phyloP scores from a whole-genome alignment of 1,140 invertebrate species.

The Temnothorax longispinosus region DNA sequence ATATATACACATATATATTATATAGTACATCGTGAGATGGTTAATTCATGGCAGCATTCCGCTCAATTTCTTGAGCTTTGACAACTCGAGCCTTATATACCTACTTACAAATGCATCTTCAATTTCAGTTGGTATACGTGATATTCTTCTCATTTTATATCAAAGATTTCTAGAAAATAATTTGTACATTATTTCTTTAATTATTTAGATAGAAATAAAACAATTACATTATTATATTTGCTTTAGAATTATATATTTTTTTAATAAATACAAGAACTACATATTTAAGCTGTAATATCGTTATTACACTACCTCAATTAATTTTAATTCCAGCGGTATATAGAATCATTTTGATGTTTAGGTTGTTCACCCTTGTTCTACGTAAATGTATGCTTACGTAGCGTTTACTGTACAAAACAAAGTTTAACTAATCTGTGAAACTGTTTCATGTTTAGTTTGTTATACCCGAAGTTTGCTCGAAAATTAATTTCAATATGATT shows the following conservation, averaged over 20 bases:
- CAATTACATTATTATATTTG: not conserved
- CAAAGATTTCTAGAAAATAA: not conserved
- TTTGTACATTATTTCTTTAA: not conserved
- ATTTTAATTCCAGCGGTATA: conserved; percentile 11
- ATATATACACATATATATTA: not conserved
- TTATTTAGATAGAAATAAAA: not conserved
- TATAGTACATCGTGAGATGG: not conserved
- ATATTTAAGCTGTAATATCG: not conserved
- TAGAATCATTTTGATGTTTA: conserved; percentile 25
- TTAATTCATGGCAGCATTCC: conserved; percentile 48
- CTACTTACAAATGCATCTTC: not conserved
- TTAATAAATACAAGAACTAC: not conserved
- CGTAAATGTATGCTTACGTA: conserved; percentile 27
- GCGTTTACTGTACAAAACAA: conserved; percentile 51
- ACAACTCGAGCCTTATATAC: not conserved
- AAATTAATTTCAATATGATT: conserved; percentile 50
- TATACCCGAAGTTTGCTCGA: conserved; percentile 22
- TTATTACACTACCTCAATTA: not conserved
- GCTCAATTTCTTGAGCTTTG: conserved; percentile 42
- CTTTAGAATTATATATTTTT: not conserved
- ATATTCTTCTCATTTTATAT: conserved; percentile 13
- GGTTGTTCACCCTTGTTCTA: conserved; percentile 30
- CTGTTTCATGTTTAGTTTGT: conserved; percentile 48
- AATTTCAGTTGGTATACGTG: conserved; percentile 13
- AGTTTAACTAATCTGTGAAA: conserved; percentile 53